Base-by-base conservation (phyloP, 2,113 vertebrate genomes). In the Chaetodon trifascialis region DNA sequence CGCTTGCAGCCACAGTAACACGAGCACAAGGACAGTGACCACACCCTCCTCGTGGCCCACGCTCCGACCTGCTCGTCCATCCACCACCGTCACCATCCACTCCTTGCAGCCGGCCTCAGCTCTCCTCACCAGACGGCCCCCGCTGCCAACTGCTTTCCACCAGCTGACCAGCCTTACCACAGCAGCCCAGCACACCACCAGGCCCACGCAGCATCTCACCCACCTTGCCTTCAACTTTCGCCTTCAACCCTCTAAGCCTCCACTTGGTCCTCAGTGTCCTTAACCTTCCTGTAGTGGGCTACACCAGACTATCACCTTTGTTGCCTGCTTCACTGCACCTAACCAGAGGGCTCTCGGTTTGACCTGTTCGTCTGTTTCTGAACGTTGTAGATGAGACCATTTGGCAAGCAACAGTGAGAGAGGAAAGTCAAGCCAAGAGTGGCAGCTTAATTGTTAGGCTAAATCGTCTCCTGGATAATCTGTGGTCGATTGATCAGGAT, bases 1-100 rank as follows among this genome's bases (percentile, higher is more conserved):
- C 88, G 91, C 94, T 94, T 92, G 91, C 93, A 90, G 88, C 93
- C 93, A 87, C 88, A 80, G 88, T 86, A 93, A 92, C 91, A 80
- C 80, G 73, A 90, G 83, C 88, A 70, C 73, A 90, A 89, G 92
- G 93, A 93, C 85, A 87, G 80, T 67, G 38, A 67, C 88, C 88
- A 80, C 88, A 78, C 81, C 88, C 79, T 89, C 79, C 71, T 79
- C n/a, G 66, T 89, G 59, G 81, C 86, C 86, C 67, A 49, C 76
- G 65, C 90, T 78, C 88, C 23, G 51, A 89, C 91, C 81, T 49
- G 69, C 87, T 75, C 59, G 64, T 82, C 76, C 88, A 76, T 80
- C 82, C 76, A 65, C 83, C 68, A 25, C 70, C 90, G 79, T 74
- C 86, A 63, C 80, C 90, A 81, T 68, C 86, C 83, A 83, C 84